Percentiles rank a stretch among this genome's conserved stretches.
phyloP scores from a whole-genome alignment of 2,888 invertebrate species.

The Hylaea fasciaria region DNA sequence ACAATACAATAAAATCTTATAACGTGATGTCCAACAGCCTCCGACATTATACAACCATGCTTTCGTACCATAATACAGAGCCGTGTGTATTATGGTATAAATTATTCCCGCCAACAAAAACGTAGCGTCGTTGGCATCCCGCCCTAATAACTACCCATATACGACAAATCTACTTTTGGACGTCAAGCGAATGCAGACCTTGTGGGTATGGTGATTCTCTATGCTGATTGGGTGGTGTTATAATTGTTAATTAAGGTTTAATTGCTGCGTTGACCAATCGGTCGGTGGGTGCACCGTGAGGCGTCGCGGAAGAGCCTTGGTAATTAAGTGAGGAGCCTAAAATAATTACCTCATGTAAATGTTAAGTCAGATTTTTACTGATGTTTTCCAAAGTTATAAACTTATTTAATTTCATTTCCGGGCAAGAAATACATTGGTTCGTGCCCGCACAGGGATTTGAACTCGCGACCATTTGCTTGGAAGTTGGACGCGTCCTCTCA shows the following conservation, averaged over 20 bases:
- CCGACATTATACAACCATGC: conserved; percentile 4
- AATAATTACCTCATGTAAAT: background rate
- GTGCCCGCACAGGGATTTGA: too few relatives aligned
- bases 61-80: conserved; percentile 5
- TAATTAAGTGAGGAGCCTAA: background rate
- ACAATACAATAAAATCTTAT: background rate
- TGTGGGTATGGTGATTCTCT: conserved; percentile 51
- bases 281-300: conserved; percentile 34
- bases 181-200: conserved; percentile 49
- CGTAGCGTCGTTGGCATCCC: conserved; percentile 56
- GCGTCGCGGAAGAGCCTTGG: conserved; percentile 19
- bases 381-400: too few relatives aligned
- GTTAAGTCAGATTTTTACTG: too few relatives aligned
- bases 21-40: conserved; percentile 10
- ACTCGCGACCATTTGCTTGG: too few relatives aligned
- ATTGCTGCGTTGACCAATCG: conserved; percentile 56
- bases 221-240: conserved; percentile 62
- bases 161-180: conserved; percentile 65
- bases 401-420: too few relatives aligned
- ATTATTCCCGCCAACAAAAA: conserved; percentile 46
- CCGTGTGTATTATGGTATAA: conserved; percentile 58
- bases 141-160: conserved; percentile 77
- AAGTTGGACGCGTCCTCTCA: too few relatives aligned
- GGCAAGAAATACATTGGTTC: too few relatives aligned
- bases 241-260: conserved; percentile 63